Evolutionary conservation across 2,113 vertebrate species (phyloP).

Genomic region (Melanostigma gelatinosum): DNA sequence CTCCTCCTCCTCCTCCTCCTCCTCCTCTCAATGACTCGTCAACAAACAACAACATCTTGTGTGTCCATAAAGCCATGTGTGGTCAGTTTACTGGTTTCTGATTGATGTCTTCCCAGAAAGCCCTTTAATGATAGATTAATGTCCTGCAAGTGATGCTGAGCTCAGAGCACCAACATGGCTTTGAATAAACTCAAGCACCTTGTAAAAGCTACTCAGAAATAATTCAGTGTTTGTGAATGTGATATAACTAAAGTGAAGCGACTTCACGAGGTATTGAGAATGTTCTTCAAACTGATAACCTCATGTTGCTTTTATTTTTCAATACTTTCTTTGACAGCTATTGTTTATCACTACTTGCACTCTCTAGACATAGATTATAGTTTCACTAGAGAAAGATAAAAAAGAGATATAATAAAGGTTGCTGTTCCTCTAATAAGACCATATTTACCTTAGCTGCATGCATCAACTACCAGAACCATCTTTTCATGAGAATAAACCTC

Average conservation of each 20-base stretch:
- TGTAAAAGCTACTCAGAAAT: not conserved
- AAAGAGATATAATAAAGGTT: not conserved
- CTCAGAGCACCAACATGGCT: not conserved
- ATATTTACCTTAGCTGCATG: not conserved
- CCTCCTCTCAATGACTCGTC: not conserved
- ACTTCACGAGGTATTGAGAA: not conserved
- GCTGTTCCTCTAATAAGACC: not conserved
- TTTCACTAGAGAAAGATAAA: not conserved
- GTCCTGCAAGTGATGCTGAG: conserved; percentile 6
- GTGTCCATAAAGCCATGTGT: conserved; percentile 2
- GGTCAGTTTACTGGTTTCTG: conserved; percentile 8
- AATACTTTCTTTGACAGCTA: not conserved
- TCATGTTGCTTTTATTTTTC: not conserved
- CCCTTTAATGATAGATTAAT: not conserved
- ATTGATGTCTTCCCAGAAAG: not conserved
- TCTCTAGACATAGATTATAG: not conserved
- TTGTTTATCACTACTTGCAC: not conserved
- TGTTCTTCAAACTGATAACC: not conserved
- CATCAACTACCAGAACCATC: not conserved
- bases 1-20: not conserved
- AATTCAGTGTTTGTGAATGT: not conserved
- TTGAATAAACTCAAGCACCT: not conserved
- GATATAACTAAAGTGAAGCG: not conserved
- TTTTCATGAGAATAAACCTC: not conserved
- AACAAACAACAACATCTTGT: conserved; percentile 10